A percentile compares a stretch with the other conserved stretches of the same genome.
These are phyloP conservation scores for Bradynema listronoti DNA, from an alignment of 1,140 invertebrate species.

Conservation along the genomic window DNA sequence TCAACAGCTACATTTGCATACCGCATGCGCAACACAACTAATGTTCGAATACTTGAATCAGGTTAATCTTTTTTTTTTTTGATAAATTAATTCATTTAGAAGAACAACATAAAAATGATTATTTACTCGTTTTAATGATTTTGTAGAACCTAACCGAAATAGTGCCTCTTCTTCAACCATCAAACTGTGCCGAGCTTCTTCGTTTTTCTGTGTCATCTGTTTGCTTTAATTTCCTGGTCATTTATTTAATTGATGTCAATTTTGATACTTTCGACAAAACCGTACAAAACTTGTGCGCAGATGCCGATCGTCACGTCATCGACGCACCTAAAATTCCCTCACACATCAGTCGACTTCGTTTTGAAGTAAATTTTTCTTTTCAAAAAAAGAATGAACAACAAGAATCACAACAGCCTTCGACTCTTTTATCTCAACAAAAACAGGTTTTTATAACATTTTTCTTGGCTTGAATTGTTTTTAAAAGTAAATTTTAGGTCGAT, in stretches of 20 bases:
- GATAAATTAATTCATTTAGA: background rate
- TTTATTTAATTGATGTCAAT: constrained; percentile 17
- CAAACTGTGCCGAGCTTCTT: constrained; percentile 28
- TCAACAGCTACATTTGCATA: constrained; percentile 17
- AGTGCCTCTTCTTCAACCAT: constrained; percentile 8
- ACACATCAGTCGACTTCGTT: constrained; percentile 17
- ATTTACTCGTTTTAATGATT: too few species aligned
- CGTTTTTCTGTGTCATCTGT: constrained; percentile 5
- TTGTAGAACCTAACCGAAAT: constrained; percentile 27
- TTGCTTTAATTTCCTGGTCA: constrained; percentile 23
- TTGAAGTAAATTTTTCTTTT: too few species aligned
- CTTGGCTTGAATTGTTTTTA: too few species aligned
- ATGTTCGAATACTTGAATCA: constrained; percentile 13
- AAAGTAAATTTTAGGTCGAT: background rate
- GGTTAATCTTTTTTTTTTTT: background rate
- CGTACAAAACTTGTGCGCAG: constrained; percentile 10
- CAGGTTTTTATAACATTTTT: too few species aligned
- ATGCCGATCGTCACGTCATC: constrained; percentile 12
- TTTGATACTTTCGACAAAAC: constrained; percentile 18
- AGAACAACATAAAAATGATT: background rate
- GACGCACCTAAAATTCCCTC: constrained; percentile 25
- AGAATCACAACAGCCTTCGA: too few species aligned
- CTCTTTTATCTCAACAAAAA: too few species aligned
- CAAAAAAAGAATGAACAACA: too few species aligned
- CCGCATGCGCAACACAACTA: background rate